A percentile compares a stretch with the other conserved stretches of the same genome.
These are phyloP conservation scores for Cynopterus brachyotis DNA, from an alignment of 2,113 vertebrate genomes.

Conservation along the genomic window DNA sequence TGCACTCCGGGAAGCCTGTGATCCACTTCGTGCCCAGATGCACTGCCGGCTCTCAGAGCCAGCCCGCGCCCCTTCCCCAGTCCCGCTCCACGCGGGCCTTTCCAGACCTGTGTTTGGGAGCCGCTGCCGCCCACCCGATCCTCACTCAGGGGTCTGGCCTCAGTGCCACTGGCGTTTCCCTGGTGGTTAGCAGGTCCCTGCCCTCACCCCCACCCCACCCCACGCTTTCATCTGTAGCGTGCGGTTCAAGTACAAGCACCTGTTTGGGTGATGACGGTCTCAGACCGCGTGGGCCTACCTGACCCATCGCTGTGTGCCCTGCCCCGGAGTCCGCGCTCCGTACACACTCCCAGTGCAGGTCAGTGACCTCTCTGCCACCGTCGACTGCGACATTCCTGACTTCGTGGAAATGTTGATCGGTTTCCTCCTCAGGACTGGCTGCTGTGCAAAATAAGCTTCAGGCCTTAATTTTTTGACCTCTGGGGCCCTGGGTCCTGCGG, in stretches of 20 bases:
- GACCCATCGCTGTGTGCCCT: rapidly evolving
- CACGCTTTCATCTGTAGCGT: not conserved
- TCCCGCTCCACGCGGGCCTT: not conserved
- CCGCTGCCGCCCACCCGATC: rapidly evolving
- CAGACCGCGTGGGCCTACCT: rapidly evolving
- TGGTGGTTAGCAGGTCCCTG: not conserved
- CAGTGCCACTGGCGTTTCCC: not conserved
- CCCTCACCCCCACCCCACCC: no score
- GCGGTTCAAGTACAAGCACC: not conserved
- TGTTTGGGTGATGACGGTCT: not conserved
- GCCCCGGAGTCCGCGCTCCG: not conserved
- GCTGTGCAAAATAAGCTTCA: not conserved
- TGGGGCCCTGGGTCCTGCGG: not conserved
- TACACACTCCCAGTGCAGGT: not conserved
- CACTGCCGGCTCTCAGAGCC: not conserved
- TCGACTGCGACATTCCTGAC: not conserved
- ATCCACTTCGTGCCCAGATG: not conserved
- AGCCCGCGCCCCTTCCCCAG: not conserved
- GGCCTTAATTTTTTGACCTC: not conserved
- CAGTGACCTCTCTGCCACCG: not conserved
- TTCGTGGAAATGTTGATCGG: not conserved
- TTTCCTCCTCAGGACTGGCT: not conserved
- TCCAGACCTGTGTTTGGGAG: rapidly evolving
- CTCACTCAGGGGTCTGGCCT: not conserved
- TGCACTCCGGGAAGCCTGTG: not conserved